Evolutionary conservation across 2,888 invertebrate species (phyloP).

Genomic region (Ophioninae sp.): DNA sequence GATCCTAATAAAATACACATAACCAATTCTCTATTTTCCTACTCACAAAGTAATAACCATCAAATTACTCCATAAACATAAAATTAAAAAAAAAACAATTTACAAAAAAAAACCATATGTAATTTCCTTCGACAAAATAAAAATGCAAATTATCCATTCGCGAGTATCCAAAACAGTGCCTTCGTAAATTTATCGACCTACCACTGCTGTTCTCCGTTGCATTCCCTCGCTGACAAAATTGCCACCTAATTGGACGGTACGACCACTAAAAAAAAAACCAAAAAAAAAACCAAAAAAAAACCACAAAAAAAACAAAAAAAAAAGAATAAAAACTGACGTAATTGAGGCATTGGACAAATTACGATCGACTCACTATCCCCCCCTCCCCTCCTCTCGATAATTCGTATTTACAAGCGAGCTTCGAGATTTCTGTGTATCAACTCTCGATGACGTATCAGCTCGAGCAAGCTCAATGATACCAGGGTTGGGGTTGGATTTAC

Average conservation of each 20-base stretch:
- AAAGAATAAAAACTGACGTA: constrained; percentile 6
- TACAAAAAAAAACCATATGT: no score
- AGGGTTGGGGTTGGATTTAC: constrained; percentile 17
- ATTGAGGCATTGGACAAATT: constrained; percentile 3
- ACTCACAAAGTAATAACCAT: no score
- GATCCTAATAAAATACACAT: no score
- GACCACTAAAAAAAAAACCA: no score
- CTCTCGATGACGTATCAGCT: neutral
- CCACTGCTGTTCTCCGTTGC: neutral
- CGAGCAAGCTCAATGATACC: constrained; percentile 41
- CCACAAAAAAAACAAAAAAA: neutral
- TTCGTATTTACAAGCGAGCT: neutral
- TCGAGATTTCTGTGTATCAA: neutral
- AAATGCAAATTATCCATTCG: no score
- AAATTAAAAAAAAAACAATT: no score
- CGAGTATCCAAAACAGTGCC: no score
- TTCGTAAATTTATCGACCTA: no score
- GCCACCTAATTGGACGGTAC: neutral
- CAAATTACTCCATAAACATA: no score
- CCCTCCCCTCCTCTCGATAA: neutral
- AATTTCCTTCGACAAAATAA: no score
- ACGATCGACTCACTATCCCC: neutral
- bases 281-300: no score
- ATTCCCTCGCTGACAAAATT: neutral
- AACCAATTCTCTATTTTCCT: no score